These are phyloP conservation scores for Crotalus horridus DNA, from an alignment of 2,113 vertebrate species.

Conservation along the genomic window DNA sequence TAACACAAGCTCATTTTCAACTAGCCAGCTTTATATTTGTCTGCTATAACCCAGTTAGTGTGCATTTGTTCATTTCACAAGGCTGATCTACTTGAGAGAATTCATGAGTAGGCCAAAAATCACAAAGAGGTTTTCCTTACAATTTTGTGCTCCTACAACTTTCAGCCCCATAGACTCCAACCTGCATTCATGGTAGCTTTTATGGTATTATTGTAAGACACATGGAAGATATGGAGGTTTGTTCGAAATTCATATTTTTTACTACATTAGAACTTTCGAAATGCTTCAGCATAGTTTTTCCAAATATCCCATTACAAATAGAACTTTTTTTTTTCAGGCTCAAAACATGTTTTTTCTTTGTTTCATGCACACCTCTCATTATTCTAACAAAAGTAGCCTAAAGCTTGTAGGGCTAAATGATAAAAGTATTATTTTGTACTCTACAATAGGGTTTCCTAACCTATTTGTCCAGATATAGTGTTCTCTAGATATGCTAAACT, in stretches of 20 bases:
- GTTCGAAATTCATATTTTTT: not conserved
- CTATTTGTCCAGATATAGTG: not conserved
- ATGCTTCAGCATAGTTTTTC: not conserved
- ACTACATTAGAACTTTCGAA: not conserved
- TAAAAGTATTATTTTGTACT: not conserved
- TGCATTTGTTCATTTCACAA: not conserved
- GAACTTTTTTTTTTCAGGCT: not conserved
- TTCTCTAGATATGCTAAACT: not conserved
- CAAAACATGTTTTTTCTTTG: not conserved
- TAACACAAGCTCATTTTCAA: not conserved
- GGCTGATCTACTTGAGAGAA: not conserved
- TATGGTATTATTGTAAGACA: not conserved
- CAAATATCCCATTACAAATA: not conserved
- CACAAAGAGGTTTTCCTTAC: not conserved
- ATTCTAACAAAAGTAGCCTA: not conserved
- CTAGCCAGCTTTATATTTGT: not conserved
- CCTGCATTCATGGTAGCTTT: not conserved
- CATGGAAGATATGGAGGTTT: not conserved
- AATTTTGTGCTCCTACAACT: not conserved
- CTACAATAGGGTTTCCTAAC: not conserved
- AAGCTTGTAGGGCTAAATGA: not conserved
- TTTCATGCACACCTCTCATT: not conserved
- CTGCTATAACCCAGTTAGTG: not conserved
- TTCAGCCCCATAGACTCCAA: not conserved
- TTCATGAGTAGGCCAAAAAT: not conserved